Base-by-base conservation (phyloP, 2,888 invertebrate genomes). In the Metalampra italica region DNA sequence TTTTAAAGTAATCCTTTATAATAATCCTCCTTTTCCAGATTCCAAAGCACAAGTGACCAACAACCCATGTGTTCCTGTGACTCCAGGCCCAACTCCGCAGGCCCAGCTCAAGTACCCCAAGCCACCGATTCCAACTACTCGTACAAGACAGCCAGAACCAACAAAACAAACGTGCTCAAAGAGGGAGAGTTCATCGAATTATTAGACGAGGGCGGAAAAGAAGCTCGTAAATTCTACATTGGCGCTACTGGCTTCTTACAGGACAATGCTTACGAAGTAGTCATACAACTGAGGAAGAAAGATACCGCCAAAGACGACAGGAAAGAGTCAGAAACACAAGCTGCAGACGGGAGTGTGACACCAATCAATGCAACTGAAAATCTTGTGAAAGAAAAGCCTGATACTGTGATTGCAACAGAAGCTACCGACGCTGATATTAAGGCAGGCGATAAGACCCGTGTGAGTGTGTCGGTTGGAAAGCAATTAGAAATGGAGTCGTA, bases 221-320 rank as follows among this genome's bases (percentile, higher is more conserved):
- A 80, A 45, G 59, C 79, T 7, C 82, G 79, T 1, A 83, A 87
- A 56, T 82, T 89, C 55, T 86, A 79, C 47, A 76, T 89, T 12
- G 87, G 85, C 12, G 75, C 86, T 15, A 75, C 81, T 7, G 83
- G 80, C 3, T 71, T 82, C 13, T 64, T 88, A 7, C 81, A 79
- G 62, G 71, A 85, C 53, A 75, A 85, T 45, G 79, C 74, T 13
- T 89, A 87, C 54, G 89, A 89, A 78, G 83, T 89, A 9, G 65
- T 88, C 8, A 85, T 89, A 61, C 87, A 88, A 52, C 65, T 89
- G 7, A 75, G 79, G 45, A 89, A 87, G 52, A 88, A 84, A 60
- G 80, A 75, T 22, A 52, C 53, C 1, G 57, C 55, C 29, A 60
- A 55, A 42, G 30, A 52, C 15, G 49, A 51, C 22, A 54, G 51